These are phyloP conservation scores for Drosophila paramelanica DNA, from an alignment of 2,888 invertebrate genomes.

Conservation along the genomic window DNA sequence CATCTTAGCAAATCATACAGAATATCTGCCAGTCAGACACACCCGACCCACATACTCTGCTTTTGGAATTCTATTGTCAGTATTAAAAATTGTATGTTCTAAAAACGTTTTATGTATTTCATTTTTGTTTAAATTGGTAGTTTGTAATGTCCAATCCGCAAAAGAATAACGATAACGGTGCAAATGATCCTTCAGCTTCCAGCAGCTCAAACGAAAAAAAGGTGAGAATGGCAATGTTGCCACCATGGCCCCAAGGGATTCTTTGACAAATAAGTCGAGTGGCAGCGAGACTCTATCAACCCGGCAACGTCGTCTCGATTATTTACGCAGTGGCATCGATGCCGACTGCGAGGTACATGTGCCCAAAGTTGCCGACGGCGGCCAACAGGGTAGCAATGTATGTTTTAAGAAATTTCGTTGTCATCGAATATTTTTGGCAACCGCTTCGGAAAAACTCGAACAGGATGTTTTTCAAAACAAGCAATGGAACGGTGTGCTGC, in stretches of 20 bases:
- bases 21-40: background rate
- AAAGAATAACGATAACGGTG: background rate
- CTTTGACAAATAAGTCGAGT: background rate
- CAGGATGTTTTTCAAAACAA: constrained; percentile 53
- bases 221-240: background rate
- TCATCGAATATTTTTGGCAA: constrained; percentile 61
- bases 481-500: constrained; percentile 59
- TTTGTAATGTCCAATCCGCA: constrained; percentile 15
- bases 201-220: too few species aligned
- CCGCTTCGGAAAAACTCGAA: constrained; percentile 58
- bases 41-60: background rate
- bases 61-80: background rate
- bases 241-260: too few species aligned
- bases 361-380: background rate
- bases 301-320: constrained; percentile 42
- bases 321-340: constrained; percentile 43
- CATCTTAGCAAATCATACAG: background rate
- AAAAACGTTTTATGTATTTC: background rate
- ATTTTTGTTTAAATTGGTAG: constrained; percentile 10
- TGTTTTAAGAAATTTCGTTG: constrained; percentile 60
- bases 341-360: constrained; percentile 61
- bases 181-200: background rate
- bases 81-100: background rate
- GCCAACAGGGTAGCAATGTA: constrained; percentile 12
- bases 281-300: background rate